These are phyloP conservation scores for Leptogaster cylindrica DNA, from an alignment of 2,888 invertebrate species.

Conservation along the genomic window DNA sequence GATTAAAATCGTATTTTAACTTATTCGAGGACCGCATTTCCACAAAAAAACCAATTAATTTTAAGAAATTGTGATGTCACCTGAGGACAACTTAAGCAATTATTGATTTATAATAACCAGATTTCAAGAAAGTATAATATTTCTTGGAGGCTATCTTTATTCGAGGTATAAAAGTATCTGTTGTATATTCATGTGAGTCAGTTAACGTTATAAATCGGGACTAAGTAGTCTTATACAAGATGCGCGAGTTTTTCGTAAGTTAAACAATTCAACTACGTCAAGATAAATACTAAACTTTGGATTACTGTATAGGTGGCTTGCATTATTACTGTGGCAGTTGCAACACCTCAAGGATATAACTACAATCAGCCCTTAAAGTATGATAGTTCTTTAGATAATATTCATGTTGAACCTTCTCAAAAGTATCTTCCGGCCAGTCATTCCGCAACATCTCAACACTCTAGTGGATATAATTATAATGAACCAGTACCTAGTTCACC, in stretches of 20 bases:
- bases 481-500: background rate
- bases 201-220: background rate
- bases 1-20: too few species aligned
- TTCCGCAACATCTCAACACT: background rate
- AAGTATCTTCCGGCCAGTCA: constrained; percentile 13
- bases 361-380: background rate
- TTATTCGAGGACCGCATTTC: too few species aligned
- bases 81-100: too few species aligned
- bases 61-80: too few species aligned
- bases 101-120: too few species aligned
- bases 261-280: background rate
- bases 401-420: background rate
- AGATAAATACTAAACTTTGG: background rate
- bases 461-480: too few species aligned
- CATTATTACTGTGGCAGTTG: background rate
- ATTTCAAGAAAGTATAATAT: too few species aligned
- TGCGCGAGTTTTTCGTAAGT: constrained; percentile 20
- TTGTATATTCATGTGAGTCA: background rate
- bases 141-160: too few species aligned
- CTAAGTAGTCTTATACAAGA: background rate
- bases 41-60: too few species aligned
- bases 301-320: constrained; percentile 8
- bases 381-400: background rate
- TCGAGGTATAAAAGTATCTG: constrained; percentile 22
- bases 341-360: background rate